phyloP scores from a whole-genome alignment of 2,797 vertebrate species.

The Microctenopoma lineatum region DNA sequence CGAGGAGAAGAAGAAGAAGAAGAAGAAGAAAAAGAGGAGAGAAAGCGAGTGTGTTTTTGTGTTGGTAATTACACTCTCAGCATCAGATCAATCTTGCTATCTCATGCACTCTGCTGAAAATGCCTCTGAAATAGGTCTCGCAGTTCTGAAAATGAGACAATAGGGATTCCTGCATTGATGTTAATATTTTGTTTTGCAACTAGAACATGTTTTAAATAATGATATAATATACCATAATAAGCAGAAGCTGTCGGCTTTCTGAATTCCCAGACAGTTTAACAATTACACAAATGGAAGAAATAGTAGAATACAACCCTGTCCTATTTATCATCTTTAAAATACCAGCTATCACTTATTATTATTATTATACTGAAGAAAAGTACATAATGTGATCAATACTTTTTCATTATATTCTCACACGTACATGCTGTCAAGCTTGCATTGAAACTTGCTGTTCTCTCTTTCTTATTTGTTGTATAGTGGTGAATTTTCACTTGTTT shows the following conservation, averaged over 20 bases:
- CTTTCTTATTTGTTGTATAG: slow-evolving; percentile 4
- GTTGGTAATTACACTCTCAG: slow-evolving; percentile 53
- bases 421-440: background rate
- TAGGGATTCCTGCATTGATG: slow-evolving; percentile 6
- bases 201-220: slow-evolving; percentile 19
- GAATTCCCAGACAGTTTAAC: slow-evolving; percentile 17
- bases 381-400: slow-evolving; percentile 28
- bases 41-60: slow-evolving; percentile 26
- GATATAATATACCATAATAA: slow-evolving; percentile 15
- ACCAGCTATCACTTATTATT: slow-evolving; percentile 2
- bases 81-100: slow-evolving; percentile 46
- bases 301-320: background rate
- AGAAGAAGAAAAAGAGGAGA: background rate
- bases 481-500: slow-evolving; percentile 22
- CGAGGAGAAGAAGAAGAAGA: background rate
- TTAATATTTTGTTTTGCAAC: slow-evolving; percentile 36
- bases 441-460: slow-evolving; percentile 17
- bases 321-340: slow-evolving; percentile 20
- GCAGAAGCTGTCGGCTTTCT: background rate
- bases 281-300: slow-evolving; percentile 9
- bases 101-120: slow-evolving; percentile 22
- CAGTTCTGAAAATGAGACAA: slow-evolving; percentile 29
- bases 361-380: background rate
- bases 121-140: slow-evolving; percentile 1
- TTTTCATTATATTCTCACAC: slow-evolving; percentile 17